Percentiles rank a stretch among this genome's conserved stretches.
Conservation (phyloP, 2,888 invertebrate genomes). For the Auanema sp. region DNA sequence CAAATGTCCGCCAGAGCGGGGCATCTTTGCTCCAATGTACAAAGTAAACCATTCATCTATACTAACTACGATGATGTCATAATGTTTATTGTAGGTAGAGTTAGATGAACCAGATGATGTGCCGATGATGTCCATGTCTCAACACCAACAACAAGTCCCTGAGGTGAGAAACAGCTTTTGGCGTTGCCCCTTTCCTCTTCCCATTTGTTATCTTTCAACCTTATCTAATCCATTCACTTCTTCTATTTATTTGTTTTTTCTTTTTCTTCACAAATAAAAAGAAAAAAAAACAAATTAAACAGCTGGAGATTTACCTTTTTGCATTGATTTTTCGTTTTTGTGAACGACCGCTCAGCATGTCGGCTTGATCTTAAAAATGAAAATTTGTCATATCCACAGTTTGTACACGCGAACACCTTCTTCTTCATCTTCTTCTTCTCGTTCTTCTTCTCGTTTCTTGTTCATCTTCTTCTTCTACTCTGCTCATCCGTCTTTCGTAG, state of each 20-base stretch:
- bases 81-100: slow-evolving; percentile 7
- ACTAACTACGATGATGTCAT: not conserved
- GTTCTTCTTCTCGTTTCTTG: too few relatives aligned
- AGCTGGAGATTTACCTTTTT: too few relatives aligned
- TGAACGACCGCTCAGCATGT: too few relatives aligned
- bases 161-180: slow-evolving; percentile 6
- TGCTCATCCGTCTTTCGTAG: too few relatives aligned
- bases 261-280: too few relatives aligned
- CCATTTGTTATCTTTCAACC: not conserved
- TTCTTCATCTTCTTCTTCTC: too few relatives aligned
- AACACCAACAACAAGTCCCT: not conserved
- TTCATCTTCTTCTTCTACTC: too few relatives aligned
- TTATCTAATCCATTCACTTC: not conserved
- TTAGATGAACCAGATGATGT: slow-evolving; percentile 23
- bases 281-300: too few relatives aligned
- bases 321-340: too few relatives aligned
- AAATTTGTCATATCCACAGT: too few relatives aligned
- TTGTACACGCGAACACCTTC: too few relatives aligned
- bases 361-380: too few relatives aligned
- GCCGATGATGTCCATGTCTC: slow-evolving; percentile 14
- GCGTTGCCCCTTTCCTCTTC: not conserved
- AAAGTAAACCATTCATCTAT: slow-evolving; percentile 27
- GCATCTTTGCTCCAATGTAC: slow-evolving; percentile 72
- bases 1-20: slow-evolving; percentile 70
- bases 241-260: not conserved